Evolutionary conservation across 1,140 invertebrate species (phyloP), one percentile per base, ranked within the genome.

Genomic region (Pissodes strobi): DNA sequence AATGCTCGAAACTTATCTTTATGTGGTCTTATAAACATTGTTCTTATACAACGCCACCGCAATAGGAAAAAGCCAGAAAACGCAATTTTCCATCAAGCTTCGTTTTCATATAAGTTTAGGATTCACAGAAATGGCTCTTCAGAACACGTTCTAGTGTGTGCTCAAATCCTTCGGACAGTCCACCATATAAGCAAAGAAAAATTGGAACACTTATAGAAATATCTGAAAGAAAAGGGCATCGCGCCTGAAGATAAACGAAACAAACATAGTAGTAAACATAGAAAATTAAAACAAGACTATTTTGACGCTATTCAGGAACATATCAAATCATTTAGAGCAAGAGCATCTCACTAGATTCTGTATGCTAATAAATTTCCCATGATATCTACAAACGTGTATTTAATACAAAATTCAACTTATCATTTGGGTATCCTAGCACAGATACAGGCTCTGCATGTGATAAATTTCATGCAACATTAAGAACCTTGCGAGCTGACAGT

Each of bases 1-100:
- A 9, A 68, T 52, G 61, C 58, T 13, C 66, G 64, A 58, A 68
- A 64, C 39, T 22, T 49, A 19, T 52, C 64, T 34, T 57, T 68
- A 25, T 53, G 37, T 25, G 62, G 66, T 25, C 19, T 60, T 13
- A 67, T 67, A 9, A 64, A n/a, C 38, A 34, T 49, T 30, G 15
- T 30, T 17, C 22, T 13, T 5, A 22, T 55, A 13, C 27, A 43
- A n/a, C n/a, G 15, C 3, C 13, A 57, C 46, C 34, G 17, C 64
- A 57, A 8, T 39, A 51, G 22, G 21, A 45, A 60, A 58, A 49
- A 59, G 30, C 15, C n/a, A 51, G 6, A 30, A n/a, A n/a, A n/a
- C n/a, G n/a, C n/a, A 27, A 34, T 17, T 5, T 51, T 30, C 2
- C 21, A 6, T 13, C 25, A n/a, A n/a, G 21, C 22, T 27, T 30